Evolutionary conservation across 2,888 invertebrate species (phyloP), one percentile per base, ranked within the genome.

Genomic region (Agonopterix subpropinquella): DNA sequence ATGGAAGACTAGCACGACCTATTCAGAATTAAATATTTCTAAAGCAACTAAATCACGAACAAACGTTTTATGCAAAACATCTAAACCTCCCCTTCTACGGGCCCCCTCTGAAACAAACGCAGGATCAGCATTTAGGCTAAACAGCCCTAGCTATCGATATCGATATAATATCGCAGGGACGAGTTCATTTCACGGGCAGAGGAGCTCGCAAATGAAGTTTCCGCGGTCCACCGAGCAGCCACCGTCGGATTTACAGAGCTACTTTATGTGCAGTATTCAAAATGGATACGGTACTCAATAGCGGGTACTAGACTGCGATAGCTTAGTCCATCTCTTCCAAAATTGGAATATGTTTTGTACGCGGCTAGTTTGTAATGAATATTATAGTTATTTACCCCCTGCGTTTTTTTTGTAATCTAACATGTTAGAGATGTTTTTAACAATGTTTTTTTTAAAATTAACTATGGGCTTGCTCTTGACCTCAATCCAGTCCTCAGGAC

Each of bases 181-280:
- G 75, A 82, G 77, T 88, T 89, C 87, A 89, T 89, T 89, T 89
- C 89, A 89, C 89, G 89, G 89, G 55, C 81, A 84, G 79, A 74
- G 78, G 85, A 77, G 72, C 75, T 67, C 83, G 77, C 85, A 89
- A 88, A 89, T 89, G 89, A 89, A 87, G 85, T 84, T 80, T 79
- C 76, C 78, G 57, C 82, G 89, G 76, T 83, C 80, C 85, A 82
- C 57, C 72, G 84, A 68, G 58, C 69, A 61, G 15, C 44, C 46
- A 43, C 53, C 47, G 41, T 11, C 15, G 49, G 43, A 41, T 47
- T 45, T 11, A 41, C 42, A 44, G 43, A 54, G 71, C 50, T 11
- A 44, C 9, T 9, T 44, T 44, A 18, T 43, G 2, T 28, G 5
- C 44, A n/a, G 18, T 18, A 28, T 10, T 8, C 4, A 44, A 28